Base-by-base conservation (phyloP, 2,113 vertebrate species). In the Lophius piscatorius region DNA sequence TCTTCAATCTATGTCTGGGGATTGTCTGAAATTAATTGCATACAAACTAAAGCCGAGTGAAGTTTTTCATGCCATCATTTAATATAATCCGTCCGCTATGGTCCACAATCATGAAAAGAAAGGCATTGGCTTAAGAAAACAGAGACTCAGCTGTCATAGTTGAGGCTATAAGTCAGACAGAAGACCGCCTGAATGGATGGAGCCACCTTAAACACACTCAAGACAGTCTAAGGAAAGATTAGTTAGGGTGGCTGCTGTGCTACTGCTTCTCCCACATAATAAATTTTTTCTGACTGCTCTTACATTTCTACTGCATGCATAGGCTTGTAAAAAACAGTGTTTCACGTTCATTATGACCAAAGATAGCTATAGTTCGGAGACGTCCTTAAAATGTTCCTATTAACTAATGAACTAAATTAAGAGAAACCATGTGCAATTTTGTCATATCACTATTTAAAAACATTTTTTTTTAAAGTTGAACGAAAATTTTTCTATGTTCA, bases 51-150 rank as follows among this genome's bases (percentile, higher is more conserved):
- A 46, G 38, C 21, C 40, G 10, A 18, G 1, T 54, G 26, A 68
- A 41, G 44, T 64, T 77, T 41, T 64, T 57, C 35, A 29, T 57
- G 52, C 28, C 41, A 67, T 51, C 35, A 55, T 63, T 68, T 64
- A 48, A 75, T 56, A 58, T 63, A 81, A 77, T 71, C 36, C 45
- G 56, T 76, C 58, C 17, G 29, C 75, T 72, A 86, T 74, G 61
- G 36, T 60, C 29, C 70, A 42, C 55, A 78, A 70, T 76, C 77
- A 63, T 65, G 65, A 56, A 41, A 20, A 64, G 41, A 71, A 57
- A 73, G 50, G 51, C 51, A 39, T 20, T 20, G 59, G 34, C 24
- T 79, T 54, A 39, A 64, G 59, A 75, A 29, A 74, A 70, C 1
- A 66, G 66, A 65, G 42, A 50, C 9, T 24, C 47, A 60, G 65